Evolutionary conservation across 1,140 invertebrate species (phyloP).

Genomic region (Drosophila sechellia): DNA sequence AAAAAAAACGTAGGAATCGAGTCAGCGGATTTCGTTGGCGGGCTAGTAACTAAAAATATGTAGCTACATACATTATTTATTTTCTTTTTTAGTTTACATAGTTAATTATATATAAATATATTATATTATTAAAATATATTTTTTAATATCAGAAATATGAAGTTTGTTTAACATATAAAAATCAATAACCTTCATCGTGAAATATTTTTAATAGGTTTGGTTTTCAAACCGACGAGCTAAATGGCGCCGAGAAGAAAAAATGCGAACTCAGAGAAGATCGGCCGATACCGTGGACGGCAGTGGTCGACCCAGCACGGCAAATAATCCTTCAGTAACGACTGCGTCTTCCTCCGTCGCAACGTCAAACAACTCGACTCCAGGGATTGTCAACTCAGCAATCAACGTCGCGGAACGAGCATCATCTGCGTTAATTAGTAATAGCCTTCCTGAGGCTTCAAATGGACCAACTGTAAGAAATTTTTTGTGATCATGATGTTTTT

Average conservation of each 20-base stretch:
- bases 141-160: neutral
- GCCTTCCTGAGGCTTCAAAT: conserved; percentile 56
- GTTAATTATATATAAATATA: no score
- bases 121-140: no score
- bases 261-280: conserved; percentile 93
- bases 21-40: no score
- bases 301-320: conserved; percentile 50
- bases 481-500: neutral
- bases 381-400: conserved; percentile 44
- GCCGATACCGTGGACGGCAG: conserved; percentile 85
- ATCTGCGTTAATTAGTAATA: conserved; percentile 38
- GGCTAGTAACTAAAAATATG: no score
- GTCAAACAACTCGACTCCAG: conserved; percentile 46
- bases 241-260: conserved; percentile 99
- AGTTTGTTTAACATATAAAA: neutral
- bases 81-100: neutral
- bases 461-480: conserved; percentile 55
- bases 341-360: conserved; percentile 34
- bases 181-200: neutral
- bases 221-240: conserved; percentile 99
- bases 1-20: no score
- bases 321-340: conserved; percentile 41
- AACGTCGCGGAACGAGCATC: conserved; percentile 30
- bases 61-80: no score
- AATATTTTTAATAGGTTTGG: conserved; percentile 91